Conservation (phyloP, 2,797 vertebrate species). For the Muraenolepis orangiensis region DNA sequence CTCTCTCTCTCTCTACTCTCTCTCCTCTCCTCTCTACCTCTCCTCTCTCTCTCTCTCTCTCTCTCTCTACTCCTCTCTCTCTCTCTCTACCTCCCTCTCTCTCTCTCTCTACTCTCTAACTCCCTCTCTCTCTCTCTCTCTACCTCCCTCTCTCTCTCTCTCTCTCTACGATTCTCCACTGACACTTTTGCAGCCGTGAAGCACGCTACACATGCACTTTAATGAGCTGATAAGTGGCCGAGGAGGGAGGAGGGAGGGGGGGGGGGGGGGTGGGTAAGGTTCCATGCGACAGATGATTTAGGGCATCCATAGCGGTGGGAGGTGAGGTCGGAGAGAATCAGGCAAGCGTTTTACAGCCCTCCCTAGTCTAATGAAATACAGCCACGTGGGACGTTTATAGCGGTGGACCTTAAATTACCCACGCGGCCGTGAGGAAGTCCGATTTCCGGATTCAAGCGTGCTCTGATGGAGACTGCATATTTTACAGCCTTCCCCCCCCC, state of each 20-base stretch:
- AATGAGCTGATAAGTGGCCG: slow-evolving; percentile 33
- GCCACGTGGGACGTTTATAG: slow-evolving; percentile 57
- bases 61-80: slow-evolving; percentile 5
- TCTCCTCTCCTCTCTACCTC: slow-evolving; percentile 1
- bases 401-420: slow-evolving; percentile 57
- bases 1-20: slow-evolving; percentile 9
- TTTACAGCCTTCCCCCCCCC: slow-evolving; percentile 43
- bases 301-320: slow-evolving; percentile 44
- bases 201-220: slow-evolving; percentile 34
- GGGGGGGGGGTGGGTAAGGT: too few relatives aligned
- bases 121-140: slow-evolving; percentile 4
- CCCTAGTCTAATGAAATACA: slow-evolving; percentile 56
- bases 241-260: too few relatives aligned
- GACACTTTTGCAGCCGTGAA: slow-evolving; percentile 21
- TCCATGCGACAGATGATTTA: slow-evolving; percentile 47
- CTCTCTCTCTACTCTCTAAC: too few relatives aligned
- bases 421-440: slow-evolving; percentile 54
- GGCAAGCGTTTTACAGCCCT: slow-evolving; percentile 55
- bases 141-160: slow-evolving; percentile 4
- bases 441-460: slow-evolving; percentile 37
- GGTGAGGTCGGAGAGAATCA: slow-evolving; percentile 59
- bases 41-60: slow-evolving; percentile 10
- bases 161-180: slow-evolving; percentile 31
- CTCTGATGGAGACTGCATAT: slow-evolving; percentile 33
- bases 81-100: slow-evolving; percentile 1